phyloP scores from a whole-genome alignment of 2,113 vertebrate genomes.

The Spea bombifrons region DNA sequence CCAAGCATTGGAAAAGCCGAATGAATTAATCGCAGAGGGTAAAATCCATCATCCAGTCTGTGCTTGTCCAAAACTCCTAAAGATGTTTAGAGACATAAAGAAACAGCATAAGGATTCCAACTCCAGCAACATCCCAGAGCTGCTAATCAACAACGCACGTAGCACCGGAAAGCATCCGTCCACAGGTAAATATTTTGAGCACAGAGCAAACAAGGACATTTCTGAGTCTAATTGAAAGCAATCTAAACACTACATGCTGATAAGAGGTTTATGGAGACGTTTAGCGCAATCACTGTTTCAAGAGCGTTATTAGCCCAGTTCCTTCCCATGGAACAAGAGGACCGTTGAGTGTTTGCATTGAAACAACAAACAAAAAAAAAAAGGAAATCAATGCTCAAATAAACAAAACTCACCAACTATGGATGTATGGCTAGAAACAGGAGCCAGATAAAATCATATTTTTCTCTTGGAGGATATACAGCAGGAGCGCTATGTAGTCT shows the following conservation, averaged over 20 bases:
- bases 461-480: background rate
- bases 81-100: background rate
- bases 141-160: background rate
- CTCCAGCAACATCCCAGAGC: background rate
- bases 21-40: background rate
- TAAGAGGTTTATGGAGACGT: conserved; percentile 26
- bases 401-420: conserved; percentile 24
- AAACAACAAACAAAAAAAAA: conserved; percentile 30
- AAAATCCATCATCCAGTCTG: conserved; percentile 19
- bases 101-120: background rate
- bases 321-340: conserved; percentile 32
- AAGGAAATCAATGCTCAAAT: background rate
- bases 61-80: background rate
- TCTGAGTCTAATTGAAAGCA: conserved; percentile 42
- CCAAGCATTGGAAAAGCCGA: conserved; percentile 43
- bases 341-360: conserved; percentile 18
- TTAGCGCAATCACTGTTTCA: conserved; percentile 38
- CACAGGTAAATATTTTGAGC: conserved; percentile 44
- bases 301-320: conserved; percentile 44
- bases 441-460: background rate
- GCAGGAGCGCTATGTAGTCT: background rate
- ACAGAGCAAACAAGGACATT: conserved; percentile 33
- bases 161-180: conserved; percentile 2
- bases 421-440: background rate
- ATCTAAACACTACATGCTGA: conserved; percentile 37